Evolutionary conservation across 2,888 invertebrate species (phyloP), one percentile per base, ranked within the genome.

Genomic region (Agriopis marginaria): DNA sequence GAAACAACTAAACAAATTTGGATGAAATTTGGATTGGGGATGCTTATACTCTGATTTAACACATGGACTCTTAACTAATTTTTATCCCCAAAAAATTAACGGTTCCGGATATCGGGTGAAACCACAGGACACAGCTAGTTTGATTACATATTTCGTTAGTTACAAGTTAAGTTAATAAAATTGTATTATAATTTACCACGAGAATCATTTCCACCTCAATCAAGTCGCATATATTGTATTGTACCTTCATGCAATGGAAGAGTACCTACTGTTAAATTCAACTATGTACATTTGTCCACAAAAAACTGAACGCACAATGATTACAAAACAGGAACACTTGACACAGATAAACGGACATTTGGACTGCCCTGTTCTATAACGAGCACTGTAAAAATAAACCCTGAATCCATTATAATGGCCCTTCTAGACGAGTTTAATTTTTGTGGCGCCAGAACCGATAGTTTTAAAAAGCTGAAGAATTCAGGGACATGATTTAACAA

Each of bases 361-460:
- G 73, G 72, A 74, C 49, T 55, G 70, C 66, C 69, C 67, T 32
- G 77, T 77, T 82, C 81, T 82, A 80, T 81, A 78, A 79, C 61
- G 72, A 78, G 79, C 77, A 68, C 65, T 77, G 77, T 82, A 82
- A 86, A 86, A 85, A 86, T 86, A 85, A 71, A 74, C 70, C 71
- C 47, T 63, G 53, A 45, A 63, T 45, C 56, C 62, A 74, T 65
- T 74, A 72, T 68, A 39, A 70, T 61, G 67, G 73, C 67, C 63
- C 71, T 74, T 74, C 58, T 60, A 40, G 23, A 9, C 42, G 47
- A 14, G 64, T 51, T 49, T 62, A 68, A 67, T 61, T 65, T 67
- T 71, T 65, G 44, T 66, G 51, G 66, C 42, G 23, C 17, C 49
- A 45, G 51, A 39, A 55, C 10, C 7, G 14, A 17, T 17, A 10